Percentiles rank a stretch among this genome's conserved stretches.
These are phyloP conservation scores for Tetragnatha montana DNA, from an alignment of 2,888 invertebrate species.

Conservation along the genomic window DNA sequence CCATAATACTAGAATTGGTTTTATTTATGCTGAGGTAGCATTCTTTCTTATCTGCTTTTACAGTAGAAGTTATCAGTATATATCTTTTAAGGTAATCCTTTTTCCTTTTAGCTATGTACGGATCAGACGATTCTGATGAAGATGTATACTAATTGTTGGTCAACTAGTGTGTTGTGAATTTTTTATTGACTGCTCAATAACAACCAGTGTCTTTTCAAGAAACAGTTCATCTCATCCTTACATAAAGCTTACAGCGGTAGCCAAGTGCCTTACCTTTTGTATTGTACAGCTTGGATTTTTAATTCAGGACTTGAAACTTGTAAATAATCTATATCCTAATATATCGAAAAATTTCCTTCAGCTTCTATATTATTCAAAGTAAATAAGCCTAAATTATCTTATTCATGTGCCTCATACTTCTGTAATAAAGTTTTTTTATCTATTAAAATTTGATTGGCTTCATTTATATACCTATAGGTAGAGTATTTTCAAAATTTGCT, in stretches of 20 bases:
- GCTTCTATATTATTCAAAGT: background rate
- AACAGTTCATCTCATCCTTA: slow-evolving; percentile 23
- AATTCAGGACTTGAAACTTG: background rate
- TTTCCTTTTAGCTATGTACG: slow-evolving; percentile 48
- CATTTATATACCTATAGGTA: background rate
- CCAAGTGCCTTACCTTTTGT: slow-evolving; percentile 40
- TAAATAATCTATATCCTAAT: too few relatives aligned
- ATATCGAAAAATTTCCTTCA: too few relatives aligned
- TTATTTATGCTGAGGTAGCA: background rate
- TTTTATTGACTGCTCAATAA: background rate
- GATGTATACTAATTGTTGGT: slow-evolving; percentile 14
- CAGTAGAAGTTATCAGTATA: background rate
- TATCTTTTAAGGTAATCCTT: background rate
- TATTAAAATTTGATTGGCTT: background rate
- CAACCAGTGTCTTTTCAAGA: background rate
- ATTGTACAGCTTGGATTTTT: background rate
- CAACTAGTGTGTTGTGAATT: background rate
- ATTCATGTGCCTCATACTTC: background rate
- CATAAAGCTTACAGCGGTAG: slow-evolving; percentile 1
- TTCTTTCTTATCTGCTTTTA: background rate
- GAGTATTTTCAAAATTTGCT: too few relatives aligned
- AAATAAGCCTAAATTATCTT: background rate
- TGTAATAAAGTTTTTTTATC: background rate
- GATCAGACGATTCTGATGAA: slow-evolving; percentile 66
- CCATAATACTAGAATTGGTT: too few relatives aligned